Base-by-base conservation (phyloP, 1,140 invertebrate species). In the Drosophila chauvacae region DNA sequence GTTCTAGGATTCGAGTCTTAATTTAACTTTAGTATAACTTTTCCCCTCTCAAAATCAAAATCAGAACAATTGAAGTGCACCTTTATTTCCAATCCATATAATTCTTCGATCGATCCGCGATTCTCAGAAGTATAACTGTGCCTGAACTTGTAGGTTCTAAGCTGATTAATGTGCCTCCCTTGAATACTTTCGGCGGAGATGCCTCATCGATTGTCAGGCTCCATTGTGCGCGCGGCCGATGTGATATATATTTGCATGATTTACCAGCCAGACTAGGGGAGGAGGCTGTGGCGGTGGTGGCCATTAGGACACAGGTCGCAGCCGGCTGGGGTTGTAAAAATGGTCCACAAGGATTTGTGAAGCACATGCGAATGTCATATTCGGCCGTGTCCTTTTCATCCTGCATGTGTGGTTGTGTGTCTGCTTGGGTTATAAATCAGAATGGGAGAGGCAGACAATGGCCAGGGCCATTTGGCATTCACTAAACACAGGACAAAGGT, bases 381-480 rank as follows among this genome's bases (percentile, higher is more conserved):
- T 71, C 26, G 68, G 50, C 39, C 50, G 10, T 64, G 59, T 68
- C 39, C 30, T 30, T 65, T 42, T 33, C 30, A 16, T 37, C 30
- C 28, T 11, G n/a, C 35, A 7, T 18, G n/a, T 51, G 9, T n/a
- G 7, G 35, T 13, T 30, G 23, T 72, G 20, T 61, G 41, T 56
- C 35, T 70, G 47, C 58, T 57, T 58, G 41, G 47, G 53, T 26
- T 78, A 77, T 87, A 90, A 87, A 87, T 87, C 84, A 90, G 69
- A 74, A 66, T 65, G 72, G 72, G 51, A 56, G 57, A 53, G 26
- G 63, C 85, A 88, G 77, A 87, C 85, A 87, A 87, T 87, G 81
- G 77, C 68, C 84, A 33, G 42, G 63, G 68, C 84, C 83, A 86
- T 79, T 82, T 64, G 50, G 74, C 65, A 69, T 75, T 66, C 61